Evolutionary conservation across 92 coral and sea anemone species (phyloP).

Genomic region (Diadumene lineata): DNA sequence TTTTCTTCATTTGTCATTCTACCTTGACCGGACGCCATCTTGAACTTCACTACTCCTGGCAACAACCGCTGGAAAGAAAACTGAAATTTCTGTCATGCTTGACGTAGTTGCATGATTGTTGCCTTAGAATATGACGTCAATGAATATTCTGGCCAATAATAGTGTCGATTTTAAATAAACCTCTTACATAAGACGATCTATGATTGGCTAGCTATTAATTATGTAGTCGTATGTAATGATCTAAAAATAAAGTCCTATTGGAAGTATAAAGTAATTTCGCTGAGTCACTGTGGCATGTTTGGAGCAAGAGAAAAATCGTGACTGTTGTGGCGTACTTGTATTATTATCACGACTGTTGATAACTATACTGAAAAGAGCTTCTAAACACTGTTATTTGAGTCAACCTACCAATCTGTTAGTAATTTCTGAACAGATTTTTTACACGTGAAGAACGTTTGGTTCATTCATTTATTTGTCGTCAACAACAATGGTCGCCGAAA

Average conservation of each 20-base stretch:
- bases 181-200: background rate
- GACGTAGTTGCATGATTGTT: conserved; percentile 24
- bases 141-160: conserved; percentile 38
- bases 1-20: conserved; percentile 49
- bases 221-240: conserved; percentile 31
- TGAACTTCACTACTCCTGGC: conserved; percentile 34
- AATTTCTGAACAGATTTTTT: background rate
- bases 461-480: background rate
- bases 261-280: conserved; percentile 48
- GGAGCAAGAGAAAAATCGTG: background rate
- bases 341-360: background rate
- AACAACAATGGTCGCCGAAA: conserved; percentile 62
- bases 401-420: background rate
- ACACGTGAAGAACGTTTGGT: background rate
- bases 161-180: background rate
- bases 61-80: conserved; percentile 49
- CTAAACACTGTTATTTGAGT: background rate
- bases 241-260: conserved; percentile 5
- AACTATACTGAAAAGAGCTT: background rate
- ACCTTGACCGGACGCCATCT: conserved; percentile 68
- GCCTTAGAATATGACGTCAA: conserved; percentile 44
- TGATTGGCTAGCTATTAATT: background rate
- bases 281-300: conserved; percentile 58
- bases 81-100: conserved; percentile 17
- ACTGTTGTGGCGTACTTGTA: background rate